phyloP scores from a whole-genome alignment of 2,888 invertebrate genomes.

The Rhyacophila evoluta region DNA sequence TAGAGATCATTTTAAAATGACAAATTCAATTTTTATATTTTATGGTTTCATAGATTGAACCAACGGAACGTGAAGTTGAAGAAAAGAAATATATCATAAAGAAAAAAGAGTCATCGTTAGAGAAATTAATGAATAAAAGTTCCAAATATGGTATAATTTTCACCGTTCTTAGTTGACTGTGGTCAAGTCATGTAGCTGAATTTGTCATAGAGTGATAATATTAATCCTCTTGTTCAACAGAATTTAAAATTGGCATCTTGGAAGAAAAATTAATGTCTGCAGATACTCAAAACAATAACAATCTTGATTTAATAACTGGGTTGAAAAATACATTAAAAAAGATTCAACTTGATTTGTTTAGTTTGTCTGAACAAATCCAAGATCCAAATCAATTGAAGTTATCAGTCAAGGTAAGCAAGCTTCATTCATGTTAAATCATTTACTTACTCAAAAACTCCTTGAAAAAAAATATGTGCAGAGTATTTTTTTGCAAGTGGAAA shows the following conservation, averaged over 20 bases:
- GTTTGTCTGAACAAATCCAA: conserved; percentile 82
- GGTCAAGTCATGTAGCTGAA: no score
- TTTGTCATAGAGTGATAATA: no score
- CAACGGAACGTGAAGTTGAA: conserved; percentile 86
- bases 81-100: conserved; percentile 84
- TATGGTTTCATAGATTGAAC: conserved; percentile 77
- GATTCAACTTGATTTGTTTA: conserved; percentile 85
- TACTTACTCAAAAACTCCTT: no score
- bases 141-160: conserved; percentile 33
- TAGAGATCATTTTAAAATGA: no score
- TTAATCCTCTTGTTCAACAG: conserved; percentile 61
- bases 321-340: conserved; percentile 76
- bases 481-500: no score
- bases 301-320: conserved; percentile 72
- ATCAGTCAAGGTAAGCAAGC: conserved; percentile 68
- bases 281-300: conserved; percentile 77
- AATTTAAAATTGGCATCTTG: conserved; percentile 81
- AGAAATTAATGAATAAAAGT: conserved; percentile 82
- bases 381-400: conserved; percentile 76
- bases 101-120: conserved; percentile 86
- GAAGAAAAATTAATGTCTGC: conserved; percentile 81
- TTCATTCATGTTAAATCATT: no score
- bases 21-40: conserved; percentile 49
- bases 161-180: neutral
- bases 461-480: no score